A percentile compares a stretch with the other conserved stretches of the same genome.
Evolutionary conservation across 2,888 invertebrate species (phyloP).

Genomic region (Cordilura impudica): DNA sequence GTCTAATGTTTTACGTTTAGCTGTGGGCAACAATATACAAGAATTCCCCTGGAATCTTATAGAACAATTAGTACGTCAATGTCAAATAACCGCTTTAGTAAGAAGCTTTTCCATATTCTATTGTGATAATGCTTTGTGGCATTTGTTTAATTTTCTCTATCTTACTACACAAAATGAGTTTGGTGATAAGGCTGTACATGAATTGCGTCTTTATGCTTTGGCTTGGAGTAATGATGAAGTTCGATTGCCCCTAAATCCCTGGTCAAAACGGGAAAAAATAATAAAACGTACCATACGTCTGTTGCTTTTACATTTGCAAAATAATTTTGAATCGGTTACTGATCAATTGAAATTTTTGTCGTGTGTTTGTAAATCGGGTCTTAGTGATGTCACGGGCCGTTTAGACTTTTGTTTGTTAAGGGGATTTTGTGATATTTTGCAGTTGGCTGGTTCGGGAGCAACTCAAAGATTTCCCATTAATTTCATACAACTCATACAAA

Average conservation of each 20-base stretch:
- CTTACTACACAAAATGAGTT: conserved; percentile 79
- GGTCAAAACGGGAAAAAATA: conserved; percentile 79
- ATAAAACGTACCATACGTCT: conserved; percentile 80
- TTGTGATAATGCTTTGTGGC: conserved; percentile 83
- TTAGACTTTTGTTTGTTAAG: conserved; percentile 78
- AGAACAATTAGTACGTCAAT: conserved; percentile 77
- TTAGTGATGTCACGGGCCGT: conserved; percentile 79
- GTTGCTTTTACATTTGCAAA: conserved; percentile 81
- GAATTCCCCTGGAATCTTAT: conserved; percentile 71
- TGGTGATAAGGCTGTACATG: conserved; percentile 78
- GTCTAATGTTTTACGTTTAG: conserved; percentile 63
- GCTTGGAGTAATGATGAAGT: conserved; percentile 74
- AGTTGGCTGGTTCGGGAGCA: conserved; percentile 64
- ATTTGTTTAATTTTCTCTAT: conserved; percentile 81
- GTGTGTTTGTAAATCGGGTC: conserved; percentile 80
- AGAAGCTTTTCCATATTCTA: conserved; percentile 85
- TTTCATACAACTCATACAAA: conserved; percentile 69
- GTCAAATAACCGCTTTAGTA: conserved; percentile 81
- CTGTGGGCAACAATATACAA: conserved; percentile 60
- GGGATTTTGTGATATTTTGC: conserved; percentile 81
- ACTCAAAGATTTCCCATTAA: conserved; percentile 66
- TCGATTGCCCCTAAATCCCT: conserved; percentile 65
- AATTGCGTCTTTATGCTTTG: conserved; percentile 73
- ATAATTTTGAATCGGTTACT: conserved; percentile 82
- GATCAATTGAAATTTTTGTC: conserved; percentile 83